Evolutionary conservation across 1,140 invertebrate species (phyloP), one percentile per base, ranked within the genome.

Genomic region (Pogonognathellus flavescens): DNA sequence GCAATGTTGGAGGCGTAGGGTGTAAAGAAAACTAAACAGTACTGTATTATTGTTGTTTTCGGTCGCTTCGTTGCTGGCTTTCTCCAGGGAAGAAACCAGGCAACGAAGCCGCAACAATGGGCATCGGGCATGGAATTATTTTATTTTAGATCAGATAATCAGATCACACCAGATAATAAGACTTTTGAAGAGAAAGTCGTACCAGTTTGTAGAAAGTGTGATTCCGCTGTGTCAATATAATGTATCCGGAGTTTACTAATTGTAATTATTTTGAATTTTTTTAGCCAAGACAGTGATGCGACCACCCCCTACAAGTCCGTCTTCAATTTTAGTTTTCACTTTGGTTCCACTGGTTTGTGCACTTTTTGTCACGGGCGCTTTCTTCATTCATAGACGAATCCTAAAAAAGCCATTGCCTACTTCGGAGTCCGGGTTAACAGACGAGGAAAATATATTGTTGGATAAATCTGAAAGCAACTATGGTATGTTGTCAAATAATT

Each of bases 401-500:
- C 18, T 72, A 8, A 85, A 80, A 25, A 89, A 89, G 72, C 88
- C 85, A 18, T 14, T 85, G 11, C 81, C 82, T 7, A 57, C 70
- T 11, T 88, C 86, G 10, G 52, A 25, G 8, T 86, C 86, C 14
- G 53, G 52, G 18, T 31, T 84, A 10, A 84, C 85, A 52, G 88
- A 87, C 83, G 84, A 87, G 82, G 85, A 89, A 88, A 87, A 89
- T 86, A 86, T 87, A 84, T 7, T 89, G 86, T 59, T 86, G 84
- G 82, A 89, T 88, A 86, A 88, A 86, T 41, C 88, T 88, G 81
- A 88, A 60, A 86, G 84, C 57, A 87, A 85, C 84, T 86, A 88
- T 76, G 86, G 87, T 83, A 87, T 88, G 80, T 18, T 11, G 10
- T 50, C 25, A 50, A 83, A 90, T 91, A 9, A 60, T 57, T 41